Evolutionary conservation across 1,140 invertebrate genomes (phyloP).

Genomic region (Drosophila subpulchrella): DNA sequence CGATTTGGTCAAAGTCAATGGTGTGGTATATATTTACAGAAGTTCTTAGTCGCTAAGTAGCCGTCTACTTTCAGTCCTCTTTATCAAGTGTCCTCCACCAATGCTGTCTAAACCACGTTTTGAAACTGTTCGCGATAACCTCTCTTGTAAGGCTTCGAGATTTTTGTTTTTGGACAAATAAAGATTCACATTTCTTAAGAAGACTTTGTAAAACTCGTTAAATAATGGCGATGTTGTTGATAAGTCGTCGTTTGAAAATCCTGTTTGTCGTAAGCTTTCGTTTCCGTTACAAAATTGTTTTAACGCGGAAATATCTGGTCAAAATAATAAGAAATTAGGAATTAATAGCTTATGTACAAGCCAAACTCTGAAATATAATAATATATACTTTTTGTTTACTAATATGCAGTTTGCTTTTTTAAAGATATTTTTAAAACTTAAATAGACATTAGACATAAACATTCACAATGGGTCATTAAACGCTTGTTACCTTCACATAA

Average conservation of each 20-base stretch:
- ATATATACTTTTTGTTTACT: background rate
- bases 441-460: background rate
- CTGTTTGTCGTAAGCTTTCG: conserved; percentile 33
- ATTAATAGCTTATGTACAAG: conserved; percentile 26
- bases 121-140: conserved; percentile 18
- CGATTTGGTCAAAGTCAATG: conserved; percentile 21
- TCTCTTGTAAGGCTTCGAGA: conserved; percentile 20
- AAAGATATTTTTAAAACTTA: too few species aligned
- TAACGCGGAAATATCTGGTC: conserved; percentile 53
- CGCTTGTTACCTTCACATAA: conserved; percentile 42
- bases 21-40: background rate
- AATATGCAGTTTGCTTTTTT: too few species aligned
- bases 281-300: conserved; percentile 41
- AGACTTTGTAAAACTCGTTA: conserved; percentile 55
- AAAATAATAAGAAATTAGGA: conserved; percentile 49
- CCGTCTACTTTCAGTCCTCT: conserved; percentile 45
- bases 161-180: conserved; percentile 40
- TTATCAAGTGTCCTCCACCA: conserved; percentile 69
- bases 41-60: conserved; percentile 24
- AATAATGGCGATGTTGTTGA: conserved; percentile 27
- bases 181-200: conserved; percentile 28
- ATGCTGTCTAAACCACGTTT: conserved; percentile 70
- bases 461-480: background rate
- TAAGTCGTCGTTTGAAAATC: conserved; percentile 38
- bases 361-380: background rate